These are phyloP conservation scores for Eptesicus fuscus DNA, from an alignment of 2,113 vertebrate species.

Conservation along the genomic window DNA sequence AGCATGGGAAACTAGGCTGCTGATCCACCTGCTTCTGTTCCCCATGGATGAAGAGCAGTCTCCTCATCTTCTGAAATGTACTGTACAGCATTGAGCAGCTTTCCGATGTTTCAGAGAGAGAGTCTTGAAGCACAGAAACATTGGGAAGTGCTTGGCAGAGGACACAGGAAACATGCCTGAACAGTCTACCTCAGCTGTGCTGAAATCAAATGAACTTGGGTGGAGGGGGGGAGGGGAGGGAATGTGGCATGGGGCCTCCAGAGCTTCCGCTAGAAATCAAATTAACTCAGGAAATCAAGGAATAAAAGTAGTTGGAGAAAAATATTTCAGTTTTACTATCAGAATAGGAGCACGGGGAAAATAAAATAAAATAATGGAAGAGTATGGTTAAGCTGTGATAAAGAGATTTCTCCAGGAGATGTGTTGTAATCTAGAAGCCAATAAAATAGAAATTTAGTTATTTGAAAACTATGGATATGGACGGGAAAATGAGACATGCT, in stretches of 20 bases:
- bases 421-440: not conserved
- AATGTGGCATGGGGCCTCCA: not conserved
- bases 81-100: not conserved
- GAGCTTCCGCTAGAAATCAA: constrained; percentile 23
- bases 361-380: constrained; percentile 24
- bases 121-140: not conserved
- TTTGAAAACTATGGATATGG: not conserved
- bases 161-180: not conserved
- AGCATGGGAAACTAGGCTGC: not conserved
- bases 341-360: not conserved
- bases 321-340: not conserved
- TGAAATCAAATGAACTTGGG: not conserved
- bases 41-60: not conserved
- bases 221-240: accelerated
- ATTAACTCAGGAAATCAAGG: constrained; percentile 35
- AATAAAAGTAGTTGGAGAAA: not conserved
- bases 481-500: not conserved
- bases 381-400: not conserved
- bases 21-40: not conserved
- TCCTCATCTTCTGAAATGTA: not conserved
- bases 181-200: not conserved
- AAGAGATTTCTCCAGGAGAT: constrained; percentile 14
- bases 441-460: not conserved
- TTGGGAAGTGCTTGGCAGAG: not conserved
- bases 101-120: not conserved